These are phyloP conservation scores for Elgaria multicarinata DNA, from an alignment of 2,113 vertebrate species.

Conservation along the genomic window DNA sequence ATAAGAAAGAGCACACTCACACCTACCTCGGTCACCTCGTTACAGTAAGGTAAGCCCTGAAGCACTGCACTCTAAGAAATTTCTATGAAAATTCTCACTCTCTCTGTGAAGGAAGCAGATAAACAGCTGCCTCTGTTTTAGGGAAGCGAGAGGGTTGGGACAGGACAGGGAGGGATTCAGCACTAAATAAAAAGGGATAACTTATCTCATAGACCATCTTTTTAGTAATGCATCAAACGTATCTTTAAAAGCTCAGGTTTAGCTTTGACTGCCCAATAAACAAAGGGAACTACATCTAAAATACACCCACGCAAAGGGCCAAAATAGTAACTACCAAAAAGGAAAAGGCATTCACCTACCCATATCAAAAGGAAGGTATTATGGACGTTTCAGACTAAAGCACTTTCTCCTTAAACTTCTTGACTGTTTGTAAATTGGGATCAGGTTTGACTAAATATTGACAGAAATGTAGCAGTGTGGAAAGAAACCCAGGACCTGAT, in stretches of 20 bases:
- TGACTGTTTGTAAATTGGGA: not conserved
- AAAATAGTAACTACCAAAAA: not conserved
- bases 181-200: not conserved
- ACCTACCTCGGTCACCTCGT: too few relatives aligned
- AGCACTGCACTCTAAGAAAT: too few relatives aligned
- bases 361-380: not conserved
- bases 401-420: not conserved
- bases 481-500: slow-evolving; percentile 11
- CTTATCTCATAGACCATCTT: not conserved
- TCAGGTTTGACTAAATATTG: slow-evolving; percentile 28
- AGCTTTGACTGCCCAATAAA: not conserved
- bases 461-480: not conserved
- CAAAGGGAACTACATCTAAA: not conserved
- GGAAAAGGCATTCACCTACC: not conserved
- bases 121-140: too few relatives aligned
- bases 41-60: too few relatives aligned
- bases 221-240: not conserved
- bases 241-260: not conserved
- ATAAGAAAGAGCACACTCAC: too few relatives aligned
- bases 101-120: too few relatives aligned
- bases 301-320: not conserved
- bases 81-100: too few relatives aligned
- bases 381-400: not conserved
- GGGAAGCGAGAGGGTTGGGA: too few relatives aligned
- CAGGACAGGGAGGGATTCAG: too few relatives aligned